Evolutionary conservation across 2,113 vertebrate species (phyloP).

Genomic region (Rhynchopsitta pachyrhyncha): DNA sequence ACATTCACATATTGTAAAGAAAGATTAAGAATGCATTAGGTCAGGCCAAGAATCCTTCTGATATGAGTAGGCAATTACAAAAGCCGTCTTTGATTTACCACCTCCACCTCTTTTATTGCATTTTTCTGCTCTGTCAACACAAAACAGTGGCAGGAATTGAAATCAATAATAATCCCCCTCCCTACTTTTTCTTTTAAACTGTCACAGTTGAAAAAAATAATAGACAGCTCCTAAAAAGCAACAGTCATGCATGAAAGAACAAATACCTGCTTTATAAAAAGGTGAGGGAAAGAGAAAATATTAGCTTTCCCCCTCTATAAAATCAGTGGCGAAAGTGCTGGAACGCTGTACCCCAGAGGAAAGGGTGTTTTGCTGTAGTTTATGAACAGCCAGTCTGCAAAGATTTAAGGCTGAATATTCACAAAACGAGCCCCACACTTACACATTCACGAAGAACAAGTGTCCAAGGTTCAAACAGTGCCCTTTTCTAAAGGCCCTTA

Average conservation of each 20-base stretch:
- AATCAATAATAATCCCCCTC: not conserved
- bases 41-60: not conserved
- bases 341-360: not conserved
- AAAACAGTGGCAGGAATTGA: slow-evolving; percentile 12
- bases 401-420: not conserved
- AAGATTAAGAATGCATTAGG: not conserved
- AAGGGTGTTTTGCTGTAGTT: not conserved
- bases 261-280: not conserved
- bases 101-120: not conserved
- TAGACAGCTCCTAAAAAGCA: not conserved
- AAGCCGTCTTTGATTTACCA: not conserved
- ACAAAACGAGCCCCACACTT: not conserved
- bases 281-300: not conserved
- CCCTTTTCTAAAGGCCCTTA: not conserved
- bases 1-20: not conserved
- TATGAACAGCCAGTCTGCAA: not conserved
- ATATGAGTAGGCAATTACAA: not conserved
- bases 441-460: not conserved
- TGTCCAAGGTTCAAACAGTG: not conserved
- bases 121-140: not conserved
- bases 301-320: not conserved
- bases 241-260: not conserved
- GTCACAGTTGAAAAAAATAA: not conserved
- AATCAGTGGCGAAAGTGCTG: not conserved
- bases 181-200: not conserved